phyloP scores from a whole-genome alignment of 53 echinoderm and acorn worm genomes.

The Temnopleurus reevesii region DNA sequence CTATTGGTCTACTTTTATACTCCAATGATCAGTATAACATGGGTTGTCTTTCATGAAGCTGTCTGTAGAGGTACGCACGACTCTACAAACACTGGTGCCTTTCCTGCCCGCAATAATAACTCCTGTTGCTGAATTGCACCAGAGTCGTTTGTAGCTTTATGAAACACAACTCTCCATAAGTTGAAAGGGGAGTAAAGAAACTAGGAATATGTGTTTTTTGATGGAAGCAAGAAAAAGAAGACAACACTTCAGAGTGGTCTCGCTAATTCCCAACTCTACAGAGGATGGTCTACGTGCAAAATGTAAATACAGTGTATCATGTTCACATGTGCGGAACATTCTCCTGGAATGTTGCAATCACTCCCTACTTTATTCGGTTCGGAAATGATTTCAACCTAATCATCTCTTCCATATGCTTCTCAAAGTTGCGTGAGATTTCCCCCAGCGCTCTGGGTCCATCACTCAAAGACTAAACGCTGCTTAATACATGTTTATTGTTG shows the following conservation, averaged over 20 bases:
- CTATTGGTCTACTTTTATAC: too few relatives aligned
- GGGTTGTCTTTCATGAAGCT: background rate
- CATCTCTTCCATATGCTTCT: background rate
- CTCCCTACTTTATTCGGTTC: background rate
- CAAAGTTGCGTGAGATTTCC: background rate
- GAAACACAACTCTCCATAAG: background rate
- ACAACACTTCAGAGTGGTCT: background rate
- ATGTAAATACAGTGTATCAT: slow-evolving; percentile 1
- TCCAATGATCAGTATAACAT: too few relatives aligned
- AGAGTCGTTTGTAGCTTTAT: too few relatives aligned
- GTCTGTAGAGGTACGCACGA: background rate
- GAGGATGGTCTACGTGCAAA: slow-evolving; percentile 6
- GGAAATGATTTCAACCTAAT: slow-evolving; percentile 32
- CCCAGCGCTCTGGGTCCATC: background rate
- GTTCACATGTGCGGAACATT: background rate
- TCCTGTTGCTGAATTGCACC: too few relatives aligned
- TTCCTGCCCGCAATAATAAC: too few relatives aligned
- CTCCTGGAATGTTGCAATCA: background rate
- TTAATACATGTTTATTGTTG: too few relatives aligned
- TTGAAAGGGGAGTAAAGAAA: background rate
- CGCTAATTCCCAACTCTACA: background rate
- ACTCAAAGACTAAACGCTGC: too few relatives aligned
- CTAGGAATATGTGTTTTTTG: background rate
- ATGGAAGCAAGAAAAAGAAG: background rate
- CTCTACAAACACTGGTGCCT: too few relatives aligned